These are phyloP conservation scores for Sitobion miscanthi DNA, from an alignment of 1,140 invertebrate genomes.

Conservation along the genomic window DNA sequence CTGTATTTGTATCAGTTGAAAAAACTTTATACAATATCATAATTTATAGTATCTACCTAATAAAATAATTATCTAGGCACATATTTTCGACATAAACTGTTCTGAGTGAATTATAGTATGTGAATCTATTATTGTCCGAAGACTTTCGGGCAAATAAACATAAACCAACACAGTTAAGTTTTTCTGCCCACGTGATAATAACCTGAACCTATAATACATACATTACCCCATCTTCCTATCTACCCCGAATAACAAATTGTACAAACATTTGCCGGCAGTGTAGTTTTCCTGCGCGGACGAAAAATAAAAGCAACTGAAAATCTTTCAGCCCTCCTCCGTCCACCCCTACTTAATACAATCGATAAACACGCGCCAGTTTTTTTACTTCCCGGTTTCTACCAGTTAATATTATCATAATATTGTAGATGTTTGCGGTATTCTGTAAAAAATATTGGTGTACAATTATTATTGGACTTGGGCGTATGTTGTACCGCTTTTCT, in stretches of 20 bases:
- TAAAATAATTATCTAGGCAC: no score
- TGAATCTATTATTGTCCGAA: not conserved
- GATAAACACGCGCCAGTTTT: slow-evolving; percentile 38
- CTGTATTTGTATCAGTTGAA: not conserved
- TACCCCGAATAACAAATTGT: not conserved
- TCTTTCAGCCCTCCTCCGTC: not conserved
- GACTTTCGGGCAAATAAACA: not conserved
- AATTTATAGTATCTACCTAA: not conserved
- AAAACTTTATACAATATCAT: no score
- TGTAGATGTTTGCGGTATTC: not conserved
- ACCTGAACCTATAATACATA: not conserved
- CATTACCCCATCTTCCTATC: no score
- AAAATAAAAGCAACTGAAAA: slow-evolving; percentile 26
- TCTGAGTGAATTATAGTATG: not conserved
- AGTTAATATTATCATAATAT: not conserved
- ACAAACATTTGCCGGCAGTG: slow-evolving; percentile 17
- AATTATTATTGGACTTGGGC: not conserved
- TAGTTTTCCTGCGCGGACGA: slow-evolving; percentile 21
- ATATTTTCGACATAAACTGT: not conserved
- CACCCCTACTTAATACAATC: not conserved
- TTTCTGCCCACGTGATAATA: not conserved
- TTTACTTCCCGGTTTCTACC: not conserved
- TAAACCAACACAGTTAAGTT: not conserved
- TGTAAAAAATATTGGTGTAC: not conserved
- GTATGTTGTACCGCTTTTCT: not conserved